A percentile compares a stretch with the other conserved stretches of the same genome.
These are phyloP conservation scores for Noctuana brunneofusca DNA, from an alignment of 2,888 invertebrate species.

Conservation along the genomic window DNA sequence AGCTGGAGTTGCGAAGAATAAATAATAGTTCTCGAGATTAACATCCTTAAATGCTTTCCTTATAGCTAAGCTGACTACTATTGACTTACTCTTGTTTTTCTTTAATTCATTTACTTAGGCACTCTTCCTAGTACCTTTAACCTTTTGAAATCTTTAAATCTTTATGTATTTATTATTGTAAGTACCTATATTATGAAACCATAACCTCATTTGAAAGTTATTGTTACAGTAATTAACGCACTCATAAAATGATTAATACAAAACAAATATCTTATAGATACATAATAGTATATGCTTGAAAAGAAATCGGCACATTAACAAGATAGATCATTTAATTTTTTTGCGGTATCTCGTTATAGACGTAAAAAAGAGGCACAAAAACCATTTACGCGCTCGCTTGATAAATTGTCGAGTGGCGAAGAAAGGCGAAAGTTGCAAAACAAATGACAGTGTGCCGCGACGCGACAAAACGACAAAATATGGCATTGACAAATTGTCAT, in stretches of 20 bases:
- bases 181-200: too few relatives aligned
- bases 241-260: not conserved
- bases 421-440: conserved; percentile 42
- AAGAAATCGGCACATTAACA: not conserved
- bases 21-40: conserved; percentile 11
- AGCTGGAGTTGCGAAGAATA: conserved; percentile 42
- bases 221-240: too few relatives aligned
- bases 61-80: not conserved
- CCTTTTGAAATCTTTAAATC: not conserved
- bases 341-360: conserved; percentile 15
- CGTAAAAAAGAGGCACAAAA: conserved; percentile 16
- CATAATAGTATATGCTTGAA: not conserved
- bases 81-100: not conserved
- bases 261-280: not conserved
- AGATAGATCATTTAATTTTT: conserved; percentile 20
- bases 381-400: conserved; percentile 24
- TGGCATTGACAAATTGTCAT: conserved; percentile 59
- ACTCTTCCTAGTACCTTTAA: not conserved
- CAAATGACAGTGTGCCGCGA: conserved; percentile 44
- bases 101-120: not conserved
- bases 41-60: conserved; percentile 1
- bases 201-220: too few relatives aligned
- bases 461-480: conserved; percentile 46
- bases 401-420: conserved; percentile 38
- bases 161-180: not conserved